Evolutionary conservation across 2,888 invertebrate species (phyloP), one percentile per base, ranked within the genome.

Genomic region (Eupithecia abbreviata): DNA sequence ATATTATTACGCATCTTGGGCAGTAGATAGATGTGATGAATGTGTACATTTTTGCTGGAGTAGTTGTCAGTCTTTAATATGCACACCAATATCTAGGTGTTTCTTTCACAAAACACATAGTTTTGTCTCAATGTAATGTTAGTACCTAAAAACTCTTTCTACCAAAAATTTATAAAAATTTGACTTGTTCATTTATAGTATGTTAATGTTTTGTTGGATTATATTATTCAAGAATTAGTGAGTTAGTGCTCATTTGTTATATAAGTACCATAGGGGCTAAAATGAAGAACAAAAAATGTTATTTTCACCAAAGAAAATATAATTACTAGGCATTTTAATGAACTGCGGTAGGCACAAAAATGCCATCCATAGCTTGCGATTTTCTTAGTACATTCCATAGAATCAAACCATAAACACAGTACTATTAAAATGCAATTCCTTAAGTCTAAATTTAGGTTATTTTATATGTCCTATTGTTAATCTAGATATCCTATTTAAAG

Each of bases 121-220:
- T 86, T 78, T 85, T 91, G 89, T 86, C 86, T 84, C 80, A 82
- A 89, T 85, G 89, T 92, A 89, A 87, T 81, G 87, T 90, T 93
- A 93, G 94, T 94, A 94, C 93, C 93, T 94, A 87, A 85, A 45
- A 87, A 84, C 90, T 88, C 87, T 89, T 90, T 92, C 78, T 80
- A 92, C 93, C 92, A 93, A 94, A 94, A 91, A 92, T 87, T 90
- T 41, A 90, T 92, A 91, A 91, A 92, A 91, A 89, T 91, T 91
- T 88, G 77, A 77, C 77, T 75, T 80, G 86, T 90, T 89, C 88
- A 85, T 89, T 82, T 89, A 87, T 88, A 80, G 86, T 90, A 85
- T 89, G 87, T 90, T 89, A 86, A 90, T 84, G 89, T 89, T 89
- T 91, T 92, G 86, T 90, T 84, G 91, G 88, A 88, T 90, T 90